Evolutionary conservation across 2,113 vertebrate species (phyloP), one percentile per base, ranked within the genome.

Genomic region (Eolophus roseicapilla): DNA sequence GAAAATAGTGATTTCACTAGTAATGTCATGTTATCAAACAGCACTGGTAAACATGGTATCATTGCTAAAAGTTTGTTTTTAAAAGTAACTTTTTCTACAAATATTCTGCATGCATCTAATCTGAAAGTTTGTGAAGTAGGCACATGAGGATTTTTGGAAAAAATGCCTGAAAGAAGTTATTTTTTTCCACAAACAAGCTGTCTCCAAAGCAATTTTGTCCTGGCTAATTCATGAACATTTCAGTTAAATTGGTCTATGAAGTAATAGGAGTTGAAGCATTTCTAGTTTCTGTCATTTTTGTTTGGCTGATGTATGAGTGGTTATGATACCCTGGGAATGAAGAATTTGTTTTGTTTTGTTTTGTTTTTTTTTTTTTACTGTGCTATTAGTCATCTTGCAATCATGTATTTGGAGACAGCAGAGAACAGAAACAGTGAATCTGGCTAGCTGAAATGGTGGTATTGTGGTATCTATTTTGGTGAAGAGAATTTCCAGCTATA

Each of bases 11-110:
- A 68, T 83, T 77, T 69, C 37, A 20, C 11, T 37, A 1, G 21
- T 3, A 28, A 3, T 18, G 20, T 8, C 12, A 0, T 7, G 2
- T 18, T n/a, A 44, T 9, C 69, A 25, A 13, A 5, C 4, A n/a
- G 11, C 28, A 2, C 18, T 14, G 49, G 35, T 27, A 82, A 82
- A 17, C 0, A 4, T 41, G 59, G 10, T 33, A 21, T 35, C 2
- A 0, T 9, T 63, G 64, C 17, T 67, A 13, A 49, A 78, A 46
- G 9, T 23, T n/a, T 31, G 19, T 13, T 39, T 62, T 24, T 5
- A 53, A 80, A 78, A 50, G 3, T 13, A 4, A 2, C 2, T 25
- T 64, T 75, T 55, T 2, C 13, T 71, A 6, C 10, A 49, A 75
- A 50, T 59, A 21, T 71, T 46, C 31, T 25, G 6, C 0, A 0